Evolutionary conservation across 2,797 vertebrate species (phyloP).

Genomic region (Rhinichthys osculus): DNA sequence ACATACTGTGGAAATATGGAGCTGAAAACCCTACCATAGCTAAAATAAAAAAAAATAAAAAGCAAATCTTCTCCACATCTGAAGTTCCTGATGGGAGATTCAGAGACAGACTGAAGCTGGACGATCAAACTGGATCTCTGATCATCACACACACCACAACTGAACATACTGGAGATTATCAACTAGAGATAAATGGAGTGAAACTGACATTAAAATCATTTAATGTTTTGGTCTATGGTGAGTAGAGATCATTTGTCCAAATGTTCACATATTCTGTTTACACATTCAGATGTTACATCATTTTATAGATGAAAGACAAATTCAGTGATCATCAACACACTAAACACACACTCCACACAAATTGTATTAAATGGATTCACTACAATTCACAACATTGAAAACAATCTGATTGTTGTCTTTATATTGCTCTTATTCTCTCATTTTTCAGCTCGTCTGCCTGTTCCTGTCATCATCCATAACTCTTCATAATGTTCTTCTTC

Average conservation of each 20-base stretch:
- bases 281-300: neutral
- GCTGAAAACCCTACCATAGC: rapidly evolving
- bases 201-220: rapidly evolving
- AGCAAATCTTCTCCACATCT: rapidly evolving
- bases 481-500: too few relatives aligned
- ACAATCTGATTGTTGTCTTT: neutral
- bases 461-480: too few relatives aligned
- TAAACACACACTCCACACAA: neutral
- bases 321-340: neutral
- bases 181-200: rapidly evolving
- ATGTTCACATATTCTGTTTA: neutral
- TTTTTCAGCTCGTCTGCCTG: too few relatives aligned
- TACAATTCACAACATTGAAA: neutral
- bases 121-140: too few relatives aligned
- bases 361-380: rapidly evolving
- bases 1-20: neutral
- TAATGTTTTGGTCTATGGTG: neutral
- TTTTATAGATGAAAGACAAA: neutral
- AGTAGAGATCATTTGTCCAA: neutral
- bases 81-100: neutral
- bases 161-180: neutral
- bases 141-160: too few relatives aligned
- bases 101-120: neutral
- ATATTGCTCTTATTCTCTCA: neutral
- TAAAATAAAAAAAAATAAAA: neutral